Conservation (phyloP, 2,888 invertebrate species). For the Nomada fucata region DNA sequence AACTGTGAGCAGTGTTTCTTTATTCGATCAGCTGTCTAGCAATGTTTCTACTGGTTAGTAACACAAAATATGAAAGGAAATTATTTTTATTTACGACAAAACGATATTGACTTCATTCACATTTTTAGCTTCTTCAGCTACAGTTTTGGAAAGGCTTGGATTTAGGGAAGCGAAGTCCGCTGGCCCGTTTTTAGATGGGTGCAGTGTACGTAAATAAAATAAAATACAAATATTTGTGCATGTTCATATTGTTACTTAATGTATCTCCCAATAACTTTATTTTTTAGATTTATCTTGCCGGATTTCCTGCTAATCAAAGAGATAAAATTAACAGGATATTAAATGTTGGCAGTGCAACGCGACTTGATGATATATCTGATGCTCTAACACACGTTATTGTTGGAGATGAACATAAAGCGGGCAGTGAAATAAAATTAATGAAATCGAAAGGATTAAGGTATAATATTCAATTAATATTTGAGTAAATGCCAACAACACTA, state of each 20-base stretch:
- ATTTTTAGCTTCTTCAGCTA: constrained; percentile 29
- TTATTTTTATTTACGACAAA: neutral
- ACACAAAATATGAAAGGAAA: neutral
- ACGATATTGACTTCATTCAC: constrained; percentile 5
- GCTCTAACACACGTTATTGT: constrained; percentile 93
- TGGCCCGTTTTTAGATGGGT: constrained; percentile 95
- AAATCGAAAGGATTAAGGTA: constrained; percentile 77
- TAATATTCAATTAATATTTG: constrained; percentile 5
- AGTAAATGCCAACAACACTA: too few relatives aligned
- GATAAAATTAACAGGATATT: constrained; percentile 90
- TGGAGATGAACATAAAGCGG: constrained; percentile 85
- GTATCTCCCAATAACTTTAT: constrained; percentile 1
- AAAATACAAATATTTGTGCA: neutral
- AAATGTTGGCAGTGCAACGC: constrained; percentile 93
- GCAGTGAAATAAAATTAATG: constrained; percentile 84
- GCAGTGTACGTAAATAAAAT: constrained; percentile 87
- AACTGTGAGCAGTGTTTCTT: constrained; percentile 59
- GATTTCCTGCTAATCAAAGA: constrained; percentile 87
- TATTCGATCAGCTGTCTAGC: neutral
- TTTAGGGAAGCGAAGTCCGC: constrained; percentile 89
- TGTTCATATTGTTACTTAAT: neutral
- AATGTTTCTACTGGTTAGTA: constrained; percentile 45
- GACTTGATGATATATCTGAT: constrained; percentile 91
- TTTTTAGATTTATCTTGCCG: constrained; percentile 88
- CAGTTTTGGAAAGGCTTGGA: constrained; percentile 84